These are phyloP conservation scores for Siniperca undulata DNA, from an alignment of 2,797 vertebrate species.

Conservation along the genomic window DNA sequence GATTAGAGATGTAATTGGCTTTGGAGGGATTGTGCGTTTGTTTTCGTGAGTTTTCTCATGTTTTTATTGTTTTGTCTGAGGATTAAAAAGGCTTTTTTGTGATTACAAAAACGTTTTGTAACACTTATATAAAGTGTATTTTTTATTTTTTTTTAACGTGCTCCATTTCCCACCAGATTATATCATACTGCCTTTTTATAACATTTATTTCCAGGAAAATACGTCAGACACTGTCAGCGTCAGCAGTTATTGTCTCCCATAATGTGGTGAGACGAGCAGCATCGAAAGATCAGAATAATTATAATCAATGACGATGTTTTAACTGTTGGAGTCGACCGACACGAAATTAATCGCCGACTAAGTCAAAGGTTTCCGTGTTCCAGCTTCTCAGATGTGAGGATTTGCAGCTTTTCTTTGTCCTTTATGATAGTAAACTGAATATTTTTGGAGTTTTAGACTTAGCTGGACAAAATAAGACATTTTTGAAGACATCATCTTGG, in stretches of 20 bases:
- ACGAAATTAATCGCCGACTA: no score
- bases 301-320: not conserved
- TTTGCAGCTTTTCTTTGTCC: no score
- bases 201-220: not conserved
- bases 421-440: no score
- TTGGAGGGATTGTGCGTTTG: conserved; percentile 7
- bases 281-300: not conserved
- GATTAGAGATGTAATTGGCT: conserved; percentile 20
- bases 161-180: conserved; percentile 20
- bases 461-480: no score
- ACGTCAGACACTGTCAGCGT: not conserved
- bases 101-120: not conserved
- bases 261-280: not conserved
- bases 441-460: no score
- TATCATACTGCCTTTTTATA: not conserved
- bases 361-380: no score
- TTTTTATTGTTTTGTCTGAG: conserved; percentile 14
- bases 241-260: no score
- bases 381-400: no score
- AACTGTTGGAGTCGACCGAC: not conserved
- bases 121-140: conserved; percentile 20
- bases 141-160: conserved; percentile 35
- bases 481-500: no score
- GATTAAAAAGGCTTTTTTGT: conserved; percentile 28
- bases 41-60: not conserved